Conservation (phyloP, 2,797 vertebrate species). For the Todus mexicanus region DNA sequence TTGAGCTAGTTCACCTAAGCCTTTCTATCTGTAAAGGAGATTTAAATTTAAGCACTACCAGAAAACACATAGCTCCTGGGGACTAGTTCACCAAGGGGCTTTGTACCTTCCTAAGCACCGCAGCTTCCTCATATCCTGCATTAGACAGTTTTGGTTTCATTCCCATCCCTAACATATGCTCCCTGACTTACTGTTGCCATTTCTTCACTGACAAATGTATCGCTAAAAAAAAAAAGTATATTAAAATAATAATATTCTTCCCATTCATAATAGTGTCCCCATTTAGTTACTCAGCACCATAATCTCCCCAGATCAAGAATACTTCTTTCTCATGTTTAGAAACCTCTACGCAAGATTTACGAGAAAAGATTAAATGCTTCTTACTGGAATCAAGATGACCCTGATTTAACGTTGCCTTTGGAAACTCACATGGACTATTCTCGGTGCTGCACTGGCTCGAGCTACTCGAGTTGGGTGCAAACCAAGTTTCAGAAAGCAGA, state of each 20-base stretch:
- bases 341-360: not conserved
- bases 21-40: not conserved
- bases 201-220: not conserved
- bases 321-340: rapidly evolving
- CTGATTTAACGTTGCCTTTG: not conserved
- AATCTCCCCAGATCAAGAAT: not conserved
- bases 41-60: not conserved
- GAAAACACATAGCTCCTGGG: not conserved
- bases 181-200: conserved; percentile 1
- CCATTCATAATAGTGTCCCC: not conserved
- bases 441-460: not conserved
- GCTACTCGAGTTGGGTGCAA: not conserved
- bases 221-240: not conserved
- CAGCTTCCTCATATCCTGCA: not conserved
- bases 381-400: not conserved
- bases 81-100: not conserved
- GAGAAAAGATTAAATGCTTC: not conserved
- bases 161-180: conserved; percentile 37
- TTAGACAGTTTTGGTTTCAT: not conserved
- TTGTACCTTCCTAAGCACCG: not conserved
- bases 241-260: not conserved
- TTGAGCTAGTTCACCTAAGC: not conserved
- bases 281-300: not conserved
- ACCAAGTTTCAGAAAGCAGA: conserved; percentile 34
- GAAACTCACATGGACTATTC: not conserved